Evolutionary conservation across 2,888 invertebrate genomes (phyloP), one percentile per base, ranked within the genome.

Genomic region (Orthosia gracilis): DNA sequence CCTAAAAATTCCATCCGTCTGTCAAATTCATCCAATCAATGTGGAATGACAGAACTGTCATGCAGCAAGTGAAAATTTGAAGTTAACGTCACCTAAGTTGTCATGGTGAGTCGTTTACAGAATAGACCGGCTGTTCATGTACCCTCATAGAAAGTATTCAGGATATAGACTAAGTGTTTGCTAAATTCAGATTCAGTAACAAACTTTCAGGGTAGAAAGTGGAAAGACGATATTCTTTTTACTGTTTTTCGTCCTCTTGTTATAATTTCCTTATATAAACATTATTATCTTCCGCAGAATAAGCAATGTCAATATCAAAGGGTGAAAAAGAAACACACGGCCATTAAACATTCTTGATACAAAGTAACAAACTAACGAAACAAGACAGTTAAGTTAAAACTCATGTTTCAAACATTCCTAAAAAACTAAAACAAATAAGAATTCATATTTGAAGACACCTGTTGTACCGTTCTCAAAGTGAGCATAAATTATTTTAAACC

Each of bases 401-500:
- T 40, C 13, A 47, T 21, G 21, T 23, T 59, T n/a, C 61, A 45
- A 61, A 67, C n/a, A 63, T 26, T 65, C n/a, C 4, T 21, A 73
- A 77, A 77, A 63, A 83, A 78, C 26, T n/a, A 57, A 69, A 69
- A 68, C 73, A 72, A 64, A 70, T 45, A 76, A n/a, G 52, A 72
- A 75, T 69, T 78, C 58, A 80, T 73, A 77, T 76, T 68, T 23
- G 18, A 50, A 66, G 67, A 67, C 87, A 87, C 87, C 87, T 87
- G 87, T 87, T 82, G n/a, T 64, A 62, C 57, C 69, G 79, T 69
- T 69, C 64, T 63, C 65, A 73, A 63, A 26, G 66, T 54, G 63
- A 58, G 80, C 73, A 85, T 83, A 79, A 73, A 86, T 86, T 80
- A 82, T 79, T 71, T 69, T 75, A 83, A 82, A 78, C 76, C 78